These are phyloP conservation scores for Phocides pigmalion DNA, from an alignment of 1,140 invertebrate species.

Conservation along the genomic window DNA sequence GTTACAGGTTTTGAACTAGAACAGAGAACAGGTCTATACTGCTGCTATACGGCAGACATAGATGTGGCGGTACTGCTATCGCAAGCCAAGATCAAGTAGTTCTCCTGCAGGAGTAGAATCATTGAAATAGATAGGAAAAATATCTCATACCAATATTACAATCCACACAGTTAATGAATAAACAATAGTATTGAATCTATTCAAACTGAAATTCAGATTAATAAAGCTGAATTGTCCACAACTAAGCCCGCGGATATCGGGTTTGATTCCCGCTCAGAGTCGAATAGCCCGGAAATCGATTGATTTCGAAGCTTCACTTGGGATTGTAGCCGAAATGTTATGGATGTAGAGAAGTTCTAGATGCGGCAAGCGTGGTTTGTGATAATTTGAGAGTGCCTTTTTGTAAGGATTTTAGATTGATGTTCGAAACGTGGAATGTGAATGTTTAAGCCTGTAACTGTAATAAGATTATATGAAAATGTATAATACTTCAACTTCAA, in stretches of 20 bases:
- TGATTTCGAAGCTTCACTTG: conserved; percentile 74
- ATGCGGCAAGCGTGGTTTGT: conserved; percentile 6
- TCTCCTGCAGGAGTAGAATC: too few relatives aligned
- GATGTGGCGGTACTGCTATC: too few relatives aligned
- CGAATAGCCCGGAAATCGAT: conserved; percentile 82
- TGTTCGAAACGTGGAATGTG: too few relatives aligned
- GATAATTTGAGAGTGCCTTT: neutral
- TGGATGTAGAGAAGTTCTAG: conserved; percentile 40
- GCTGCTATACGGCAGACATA: too few relatives aligned
- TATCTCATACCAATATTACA: too few relatives aligned
- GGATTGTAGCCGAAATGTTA: conserved; percentile 61
- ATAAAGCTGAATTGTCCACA: conserved; percentile 47
- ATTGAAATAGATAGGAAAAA: too few relatives aligned
- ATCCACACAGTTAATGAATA: neutral
- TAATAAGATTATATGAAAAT: too few relatives aligned
- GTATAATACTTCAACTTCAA: too few relatives aligned
- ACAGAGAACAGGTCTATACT: too few relatives aligned
- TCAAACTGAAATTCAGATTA: neutral
- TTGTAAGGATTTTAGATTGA: neutral
- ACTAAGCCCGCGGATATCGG: conserved; percentile 78
- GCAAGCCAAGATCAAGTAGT: too few relatives aligned
- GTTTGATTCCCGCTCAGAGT: conserved; percentile 80
- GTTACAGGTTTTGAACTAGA: too few relatives aligned
- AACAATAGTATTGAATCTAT: neutral
- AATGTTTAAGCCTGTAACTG: too few relatives aligned